Evolutionary conservation across 2,113 vertebrate genomes (phyloP).

Genomic region (Callipepla squamata): DNA sequence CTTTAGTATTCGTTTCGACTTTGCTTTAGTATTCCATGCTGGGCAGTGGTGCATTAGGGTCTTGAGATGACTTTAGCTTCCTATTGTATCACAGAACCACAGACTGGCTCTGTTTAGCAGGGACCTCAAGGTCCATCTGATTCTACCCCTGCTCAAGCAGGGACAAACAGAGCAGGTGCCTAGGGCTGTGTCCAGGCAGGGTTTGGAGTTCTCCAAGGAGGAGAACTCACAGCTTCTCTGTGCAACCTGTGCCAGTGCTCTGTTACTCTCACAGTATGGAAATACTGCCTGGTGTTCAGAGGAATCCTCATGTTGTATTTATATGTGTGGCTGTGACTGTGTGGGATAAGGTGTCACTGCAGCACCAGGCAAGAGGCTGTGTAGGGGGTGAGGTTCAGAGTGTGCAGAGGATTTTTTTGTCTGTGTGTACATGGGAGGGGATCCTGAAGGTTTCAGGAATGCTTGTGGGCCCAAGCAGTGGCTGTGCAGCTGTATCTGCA

Average conservation of each 20-base stretch:
- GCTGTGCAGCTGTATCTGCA: neutral
- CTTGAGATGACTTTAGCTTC: neutral
- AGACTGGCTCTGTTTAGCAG: neutral
- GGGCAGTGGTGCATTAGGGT: accelerated
- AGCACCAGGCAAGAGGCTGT: too few relatives aligned
- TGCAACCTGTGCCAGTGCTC: neutral
- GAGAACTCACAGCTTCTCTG: neutral
- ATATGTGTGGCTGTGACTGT: neutral
- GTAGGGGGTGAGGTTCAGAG: neutral
- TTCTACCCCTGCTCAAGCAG: neutral
- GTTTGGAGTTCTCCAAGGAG: neutral
- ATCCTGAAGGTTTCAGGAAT: neutral
- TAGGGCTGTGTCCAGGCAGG: neutral
- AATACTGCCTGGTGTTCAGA: neutral
- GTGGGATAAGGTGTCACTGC: neutral
- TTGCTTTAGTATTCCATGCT: neutral
- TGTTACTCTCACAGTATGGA: neutral
- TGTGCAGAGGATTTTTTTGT: neutral
- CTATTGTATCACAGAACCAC: neutral
- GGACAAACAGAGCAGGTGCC: neutral
- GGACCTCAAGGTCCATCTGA: neutral
- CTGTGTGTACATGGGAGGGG: neutral
- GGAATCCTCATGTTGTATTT: neutral
- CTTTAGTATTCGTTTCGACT: neutral
- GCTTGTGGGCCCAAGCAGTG: neutral